A percentile compares a stretch with the other conserved stretches of the same genome.
Evolutionary conservation across 2,888 invertebrate genomes (phyloP).

Genomic region (Cantharis flavilabris): DNA sequence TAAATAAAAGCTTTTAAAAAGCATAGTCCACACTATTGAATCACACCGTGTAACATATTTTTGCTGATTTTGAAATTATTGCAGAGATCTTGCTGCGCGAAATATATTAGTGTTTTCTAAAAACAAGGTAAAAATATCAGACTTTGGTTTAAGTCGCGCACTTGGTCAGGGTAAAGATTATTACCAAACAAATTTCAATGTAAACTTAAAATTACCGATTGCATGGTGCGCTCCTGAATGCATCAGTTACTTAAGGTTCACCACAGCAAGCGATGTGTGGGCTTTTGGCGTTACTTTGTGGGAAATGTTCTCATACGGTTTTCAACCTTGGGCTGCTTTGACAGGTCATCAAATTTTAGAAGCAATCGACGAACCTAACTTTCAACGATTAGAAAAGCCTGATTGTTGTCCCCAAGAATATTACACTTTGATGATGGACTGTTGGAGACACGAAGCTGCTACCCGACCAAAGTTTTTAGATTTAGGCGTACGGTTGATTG

Average conservation of each 20-base stretch:
- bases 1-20: too few species aligned
- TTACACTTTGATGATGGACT: conserved; percentile 89
- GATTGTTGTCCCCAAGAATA: conserved; percentile 94
- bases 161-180: conserved; percentile 98
- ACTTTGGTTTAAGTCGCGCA: conserved; percentile 94
- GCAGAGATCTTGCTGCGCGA: conserved; percentile 92
- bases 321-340: conserved; percentile 96
- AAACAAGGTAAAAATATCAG: conserved; percentile 97
- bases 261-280: conserved; percentile 97
- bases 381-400: conserved; percentile 88
- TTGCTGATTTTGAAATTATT: conserved; percentile 40
- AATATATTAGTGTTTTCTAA: conserved; percentile 97
- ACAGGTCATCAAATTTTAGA: conserved; percentile 90
- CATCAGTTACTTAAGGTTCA: conserved; percentile 93
- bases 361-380: conserved; percentile 92
- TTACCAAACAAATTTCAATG: conserved; percentile 97
- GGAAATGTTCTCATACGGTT: conserved; percentile 99
- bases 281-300: conserved; percentile 96
- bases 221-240: conserved; percentile 99
- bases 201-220: conserved; percentile 94
- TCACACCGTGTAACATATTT: not conserved
- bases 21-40: not conserved
- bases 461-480: conserved; percentile 90
- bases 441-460: conserved; percentile 93
- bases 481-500: conserved; percentile 75